A percentile compares a stretch with the other conserved stretches of the same genome.
Evolutionary conservation across 2,888 invertebrate genomes (phyloP).

Genomic region (Hydrotaea cyrtoneurina): DNA sequence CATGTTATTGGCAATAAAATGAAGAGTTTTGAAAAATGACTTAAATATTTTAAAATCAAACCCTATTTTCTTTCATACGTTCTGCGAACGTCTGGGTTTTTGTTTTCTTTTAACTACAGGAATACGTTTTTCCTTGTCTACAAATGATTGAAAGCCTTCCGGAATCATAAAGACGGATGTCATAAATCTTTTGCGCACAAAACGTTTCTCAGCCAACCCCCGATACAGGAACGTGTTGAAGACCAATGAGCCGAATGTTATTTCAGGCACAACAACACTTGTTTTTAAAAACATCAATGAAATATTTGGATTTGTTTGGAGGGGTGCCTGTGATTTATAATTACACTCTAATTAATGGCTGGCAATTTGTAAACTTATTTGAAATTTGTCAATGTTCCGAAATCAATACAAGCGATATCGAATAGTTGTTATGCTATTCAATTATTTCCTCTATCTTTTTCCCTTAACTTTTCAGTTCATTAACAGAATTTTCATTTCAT

Average conservation of each 20-base stretch:
- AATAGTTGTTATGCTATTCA: not conserved
- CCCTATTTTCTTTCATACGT: conserved; percentile 16
- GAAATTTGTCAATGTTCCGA: conserved; percentile 12
- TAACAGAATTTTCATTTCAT: not conserved
- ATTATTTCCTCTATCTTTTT: conserved; percentile 2
- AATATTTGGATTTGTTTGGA: not conserved
- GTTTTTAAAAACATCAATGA: not conserved
- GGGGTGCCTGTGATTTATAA: conserved; percentile 19
- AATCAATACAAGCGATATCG: not conserved
- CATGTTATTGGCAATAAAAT: conserved; percentile 18
- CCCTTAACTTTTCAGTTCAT: not conserved
- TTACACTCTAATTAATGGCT: conserved; percentile 24
- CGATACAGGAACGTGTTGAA: no score
- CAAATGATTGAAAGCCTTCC: conserved; percentile 63
- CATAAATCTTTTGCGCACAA: conserved; percentile 57
- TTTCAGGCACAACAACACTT: conserved; percentile 35
- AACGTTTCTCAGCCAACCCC: conserved; percentile 9
- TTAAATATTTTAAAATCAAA: conserved; percentile 47
- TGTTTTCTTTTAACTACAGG: not conserved
- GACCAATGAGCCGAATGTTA: not conserved
- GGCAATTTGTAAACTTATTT: conserved; percentile 22
- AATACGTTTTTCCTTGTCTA: not conserved
- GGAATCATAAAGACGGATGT: conserved; percentile 60
- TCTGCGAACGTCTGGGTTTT: not conserved
- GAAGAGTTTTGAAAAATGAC: conserved; percentile 62